Evolutionary conservation across 2,888 invertebrate species (phyloP), one percentile per base, ranked within the genome.

Genomic region (Apodemia zela): DNA sequence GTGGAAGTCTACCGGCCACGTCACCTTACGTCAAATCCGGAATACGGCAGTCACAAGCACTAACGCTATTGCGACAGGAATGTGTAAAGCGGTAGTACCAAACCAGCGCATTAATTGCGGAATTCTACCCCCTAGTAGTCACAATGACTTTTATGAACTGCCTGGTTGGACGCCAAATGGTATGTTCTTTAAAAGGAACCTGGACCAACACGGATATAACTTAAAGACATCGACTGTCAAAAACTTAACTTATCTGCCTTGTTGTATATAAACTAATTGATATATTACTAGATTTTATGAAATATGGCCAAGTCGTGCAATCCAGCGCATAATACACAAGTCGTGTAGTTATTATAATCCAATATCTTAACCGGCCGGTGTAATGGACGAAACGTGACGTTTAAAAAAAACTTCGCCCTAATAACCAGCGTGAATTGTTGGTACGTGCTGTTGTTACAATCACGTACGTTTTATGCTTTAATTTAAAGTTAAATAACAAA

Each of bases 261-360:
- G n/a, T 45, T 45, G n/a, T 0, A n/a, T 17, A 17, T 17, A 47
- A 42, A 47, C 7, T 47, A 17, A 47, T 47, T 47, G 45, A 47
- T 47, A 47, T 47, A 47, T 47, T 2, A 17, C n/a, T 17, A 17
- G n/a, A 8, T 47, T 47, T 45, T 45, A 25, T 57, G 2, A 57
- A 25, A 57, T 57, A 57, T 25, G 54, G n/a, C 6, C 7, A 57
- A 57, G 54, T 57, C 54, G 54, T 57, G 54, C 54, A 57, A 57
- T 29, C 7, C 57, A 25, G 25, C n/a, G 15, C 8, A n/a, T n/a
- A n/a, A 57, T 29, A 29, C 15, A 57, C 57, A 57, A 25, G 57
- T 57, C 57, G 57, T 57, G 57, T 57, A 29, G 57, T 57, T 57
- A 47, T 47, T 17, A 29, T 57, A 29, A 57, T 29, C 29, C 57